phyloP scores from a whole-genome alignment of 2,113 vertebrate species.

The Hystrix cristata region DNA sequence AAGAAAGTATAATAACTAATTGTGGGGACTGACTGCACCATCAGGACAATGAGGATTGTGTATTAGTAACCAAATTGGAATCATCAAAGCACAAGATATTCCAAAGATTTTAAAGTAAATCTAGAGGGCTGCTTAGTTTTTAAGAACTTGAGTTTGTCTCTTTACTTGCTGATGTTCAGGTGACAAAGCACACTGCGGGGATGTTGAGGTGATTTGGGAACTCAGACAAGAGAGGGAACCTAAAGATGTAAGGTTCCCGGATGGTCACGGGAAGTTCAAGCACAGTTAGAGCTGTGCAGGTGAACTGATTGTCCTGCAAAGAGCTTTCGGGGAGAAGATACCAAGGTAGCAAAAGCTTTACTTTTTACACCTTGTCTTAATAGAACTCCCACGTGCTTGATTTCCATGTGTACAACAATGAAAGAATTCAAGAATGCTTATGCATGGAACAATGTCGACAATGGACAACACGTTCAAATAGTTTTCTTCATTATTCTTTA shows the following conservation, averaged over 20 bases:
- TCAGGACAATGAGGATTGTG: background rate
- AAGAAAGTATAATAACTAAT: constrained; percentile 11
- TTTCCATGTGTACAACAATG: background rate
- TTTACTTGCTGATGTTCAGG: background rate
- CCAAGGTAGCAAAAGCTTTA: background rate
- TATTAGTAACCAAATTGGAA: background rate
- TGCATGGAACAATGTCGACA: background rate
- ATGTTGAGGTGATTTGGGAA: background rate
- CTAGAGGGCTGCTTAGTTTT: constrained; percentile 16
- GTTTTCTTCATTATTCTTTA: constrained; percentile 9
- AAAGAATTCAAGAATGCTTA: background rate
- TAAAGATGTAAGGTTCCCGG: background rate
- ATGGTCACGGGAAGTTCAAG: rapidly evolving
- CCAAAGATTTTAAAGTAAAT: background rate
- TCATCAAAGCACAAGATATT: background rate
- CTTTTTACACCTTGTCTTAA: background rate
- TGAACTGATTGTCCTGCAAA: background rate
- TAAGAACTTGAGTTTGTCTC: background rate
- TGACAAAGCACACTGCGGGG: background rate
- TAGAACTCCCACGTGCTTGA: background rate
- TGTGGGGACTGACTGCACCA: background rate
- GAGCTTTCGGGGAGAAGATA: background rate
- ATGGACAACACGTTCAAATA: background rate
- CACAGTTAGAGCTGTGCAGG: rapidly evolving
- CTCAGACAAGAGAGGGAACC: background rate